A percentile compares a stretch with the other conserved stretches of the same genome.
These are phyloP conservation scores for Marronus borbonicus DNA, from an alignment of 2,888 invertebrate species.

Conservation along the genomic window DNA sequence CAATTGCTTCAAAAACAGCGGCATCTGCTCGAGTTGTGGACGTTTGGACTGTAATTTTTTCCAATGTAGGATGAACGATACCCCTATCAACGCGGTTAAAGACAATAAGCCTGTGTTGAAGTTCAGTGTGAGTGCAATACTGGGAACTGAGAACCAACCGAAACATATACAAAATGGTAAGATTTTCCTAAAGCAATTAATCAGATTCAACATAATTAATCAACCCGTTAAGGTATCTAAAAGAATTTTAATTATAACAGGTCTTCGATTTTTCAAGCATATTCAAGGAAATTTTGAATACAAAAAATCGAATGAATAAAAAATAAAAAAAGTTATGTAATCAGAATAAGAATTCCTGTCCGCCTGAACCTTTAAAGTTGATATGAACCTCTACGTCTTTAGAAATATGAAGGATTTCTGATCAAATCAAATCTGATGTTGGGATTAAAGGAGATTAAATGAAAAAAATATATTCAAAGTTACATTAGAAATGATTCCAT, in stretches of 20 bases:
- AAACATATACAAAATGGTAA: conserved; percentile 61
- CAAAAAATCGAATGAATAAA: neutral
- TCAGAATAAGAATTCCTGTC: no score
- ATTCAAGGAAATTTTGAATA: neutral
- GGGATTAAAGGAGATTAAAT: no score
- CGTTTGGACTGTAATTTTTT: conserved; percentile 73
- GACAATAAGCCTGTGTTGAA: conserved; percentile 84
- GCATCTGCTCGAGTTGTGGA: conserved; percentile 74
- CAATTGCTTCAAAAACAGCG: conserved; percentile 64
- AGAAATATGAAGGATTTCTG: no score
- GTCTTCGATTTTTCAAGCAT: conserved; percentile 19
- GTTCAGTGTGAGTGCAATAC: conserved; percentile 93
- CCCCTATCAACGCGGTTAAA: conserved; percentile 57
- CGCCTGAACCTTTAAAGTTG: no score
- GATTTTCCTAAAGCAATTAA: neutral
- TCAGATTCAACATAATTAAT: neutral
- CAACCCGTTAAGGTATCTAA: neutral
- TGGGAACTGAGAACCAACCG: conserved; percentile 75
- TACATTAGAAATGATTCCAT: no score
- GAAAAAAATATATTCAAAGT: no score
- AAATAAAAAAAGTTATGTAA: neutral
- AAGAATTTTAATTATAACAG: neutral
- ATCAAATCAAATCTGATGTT: neutral
- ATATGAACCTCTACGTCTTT: no score
- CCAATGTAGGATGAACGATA: conserved; percentile 63